Evolutionary conservation across 2,888 invertebrate species (phyloP), one percentile per base, ranked within the genome.

Genomic region (Selenia dentaria): DNA sequence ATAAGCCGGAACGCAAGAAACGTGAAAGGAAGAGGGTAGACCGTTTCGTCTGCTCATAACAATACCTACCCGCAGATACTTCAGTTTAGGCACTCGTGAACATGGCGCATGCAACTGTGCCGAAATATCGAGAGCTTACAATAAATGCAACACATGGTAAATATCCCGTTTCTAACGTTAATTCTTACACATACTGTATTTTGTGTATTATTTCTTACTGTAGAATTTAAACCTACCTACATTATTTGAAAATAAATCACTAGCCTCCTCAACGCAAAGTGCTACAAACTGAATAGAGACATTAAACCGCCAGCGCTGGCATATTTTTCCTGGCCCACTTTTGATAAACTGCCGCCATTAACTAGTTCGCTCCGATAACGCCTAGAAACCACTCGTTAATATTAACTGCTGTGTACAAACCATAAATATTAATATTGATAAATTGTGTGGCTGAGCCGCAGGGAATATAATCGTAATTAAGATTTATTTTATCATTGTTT

Each of bases 301-400:
- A 46, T 50, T 51, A 38, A 50, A 22, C 16, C 16, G 33, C 40
- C 37, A 46, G 41, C 51, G 26, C 26, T 26, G 36, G 38, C 51
- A 67, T 65, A 72, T 69, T 67, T 74, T 68, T 69, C 59, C 67
- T 68, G 74, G 49, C 73, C 75, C 59, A 70, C 53, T 74, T 78
- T 59, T 71, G 63, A 66, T 75, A 70, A 49, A 54, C 27, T 26
- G 44, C 51, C 54, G 31, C 57, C 58, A 56, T 68, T 63, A 69
- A 51, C 42, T 33, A 49, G 52, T 38, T 40, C 35, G 36, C 29
- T 34, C 32, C 64, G 70, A 74, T 74, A 73, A 73, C 61, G 54
- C 39, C 35, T 49, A 51, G 51, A 57, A 61, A 67, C 54, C 51
- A 45, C 46, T 60, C 57, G 59, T 68, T 62, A 67, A 63, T 60